Evolutionary conservation across 2,797 vertebrate genomes (phyloP), one percentile per base, ranked within the genome.

Genomic region (Siniperca scherzeri): DNA sequence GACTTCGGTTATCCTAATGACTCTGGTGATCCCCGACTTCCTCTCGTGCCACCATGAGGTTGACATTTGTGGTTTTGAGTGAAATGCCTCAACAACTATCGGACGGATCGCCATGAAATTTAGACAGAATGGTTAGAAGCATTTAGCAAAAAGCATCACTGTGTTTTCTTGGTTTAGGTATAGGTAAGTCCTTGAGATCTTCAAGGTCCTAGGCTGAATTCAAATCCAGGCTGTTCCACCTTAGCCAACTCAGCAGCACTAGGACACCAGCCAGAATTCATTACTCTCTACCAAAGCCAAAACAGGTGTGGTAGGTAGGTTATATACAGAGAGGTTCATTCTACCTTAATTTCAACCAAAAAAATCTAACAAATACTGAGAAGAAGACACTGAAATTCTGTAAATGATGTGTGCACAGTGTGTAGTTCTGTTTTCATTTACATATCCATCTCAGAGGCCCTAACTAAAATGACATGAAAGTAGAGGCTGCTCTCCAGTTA

Each of bases 381-480:
- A 52, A 48, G 5, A 60, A 11, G 21, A 64, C 22, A 17, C 16
- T 53, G 25, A 76, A n/a, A 67, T 48, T 69, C 12, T 52, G 30
- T 50, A 42, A 71, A 22, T 48, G 13, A 66, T 27, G 22, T 25
- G 27, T 0, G 2, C 38, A 16, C 55, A 44, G 55, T 42, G 61
- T 42, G 74, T 21, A 46, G 27, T 13, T 70, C 36, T n/a, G 44
- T 42, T 82, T 80, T 25, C 74, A 46, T 75, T 65, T 81, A 12
- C 66, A 78, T 78, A 55, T 40, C 48, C 70, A 53, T 79, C 80
- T 85, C 78, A 52, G 55, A 77, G 80, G 73, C 62, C 48, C 69
- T 64, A 78, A 83, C 85, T 77, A 82, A 85, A 89, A 75, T 30
- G 25, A 76, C 61, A 81, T 64, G 56, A 83, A 77, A 85, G 77